phyloP scores from a whole-genome alignment of 2,113 vertebrate genomes.

The Phycodurus eques region DNA sequence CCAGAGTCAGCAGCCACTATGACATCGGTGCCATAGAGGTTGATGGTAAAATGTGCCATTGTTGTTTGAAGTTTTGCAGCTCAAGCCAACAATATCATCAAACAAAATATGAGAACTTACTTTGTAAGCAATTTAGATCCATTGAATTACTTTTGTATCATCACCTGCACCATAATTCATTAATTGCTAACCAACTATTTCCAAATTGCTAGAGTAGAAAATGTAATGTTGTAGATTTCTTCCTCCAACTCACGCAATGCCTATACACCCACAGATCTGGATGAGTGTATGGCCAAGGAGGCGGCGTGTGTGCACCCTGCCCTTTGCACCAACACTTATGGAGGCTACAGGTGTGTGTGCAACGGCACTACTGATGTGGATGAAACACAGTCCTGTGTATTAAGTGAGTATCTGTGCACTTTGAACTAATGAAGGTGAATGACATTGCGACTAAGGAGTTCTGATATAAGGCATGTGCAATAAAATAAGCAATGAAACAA shows the following conservation, averaged over 20 bases:
- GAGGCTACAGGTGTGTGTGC: constrained; percentile 78
- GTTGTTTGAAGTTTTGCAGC: neutral
- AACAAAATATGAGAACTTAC: neutral
- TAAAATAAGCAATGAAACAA: neutral
- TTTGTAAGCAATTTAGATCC: too few species aligned
- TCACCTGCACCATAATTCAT: neutral
- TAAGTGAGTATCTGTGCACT: constrained; percentile 53
- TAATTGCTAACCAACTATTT: neutral
- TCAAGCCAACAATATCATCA: neutral
- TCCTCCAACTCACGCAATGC: constrained; percentile 7
- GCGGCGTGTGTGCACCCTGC: constrained; percentile 58
- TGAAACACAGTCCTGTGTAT: constrained; percentile 63
- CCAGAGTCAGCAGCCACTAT: constrained; percentile 62
- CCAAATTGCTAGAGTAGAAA: neutral
- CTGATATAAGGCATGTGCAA: neutral
- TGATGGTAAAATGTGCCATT: constrained; percentile 59
- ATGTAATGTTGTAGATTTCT: neutral
- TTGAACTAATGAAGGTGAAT: neutral
- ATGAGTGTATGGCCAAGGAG: constrained; percentile 72
- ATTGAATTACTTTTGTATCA: neutral
- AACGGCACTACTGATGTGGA: constrained; percentile 70
- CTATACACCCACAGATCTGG: constrained; percentile 65
- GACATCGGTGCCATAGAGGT: constrained; percentile 57
- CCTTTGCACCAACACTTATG: constrained; percentile 77
- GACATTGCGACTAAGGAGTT: neutral